Base-by-base conservation (phyloP, 2,888 invertebrate species). In the Pomacea canaliculata region DNA sequence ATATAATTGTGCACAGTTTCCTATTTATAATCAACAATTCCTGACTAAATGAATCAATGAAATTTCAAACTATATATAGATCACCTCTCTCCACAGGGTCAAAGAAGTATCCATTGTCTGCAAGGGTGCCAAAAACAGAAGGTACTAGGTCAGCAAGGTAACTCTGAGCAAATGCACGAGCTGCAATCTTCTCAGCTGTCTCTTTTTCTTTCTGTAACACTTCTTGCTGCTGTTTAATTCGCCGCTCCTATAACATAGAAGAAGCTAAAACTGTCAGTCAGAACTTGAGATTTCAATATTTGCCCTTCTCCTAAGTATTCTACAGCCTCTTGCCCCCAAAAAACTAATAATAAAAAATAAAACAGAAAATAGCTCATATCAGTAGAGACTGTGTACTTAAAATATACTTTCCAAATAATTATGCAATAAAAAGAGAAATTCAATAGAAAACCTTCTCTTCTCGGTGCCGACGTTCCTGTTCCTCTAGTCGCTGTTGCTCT, bases 71-170 rank as follows among this genome's bases (percentile, higher is more conserved):
- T 59, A 60, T 9, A 9, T 60, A 23, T 16, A n/a, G 48, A 56
- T 67, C 74, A 89, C 89, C 91, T 88, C 91, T 86, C 86, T 95
- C 94, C 60, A 95, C 93, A 78, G 94, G 95, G 94, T 92, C 84
- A 89, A 90, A 89, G 86, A 91, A 91, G 85, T 91, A 92, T 48
- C 95, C 95, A 88, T 95, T 94, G 87, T 94, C 94, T 85, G 94
- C 93, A 83, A 97, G 93, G 73, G 94, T 95, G 85, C 95, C 95
- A 83, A 97, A 93, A 82, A 96, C 96, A 72, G 94, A 93, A 8
- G 97, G 97, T 87, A 97, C 93, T 87, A 97, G 93, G 91, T 96
- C 95, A 48, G 95, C 95, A 89, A 97, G 94, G 91, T 96, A 96
- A 80, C 95, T 96, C 86, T 95, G 95, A 88, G 96, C 94, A 79